Evolutionary conservation across 1,140 invertebrate genomes (phyloP), one percentile per base, ranked within the genome.

Genomic region (Drosophila sturtevanti): DNA sequence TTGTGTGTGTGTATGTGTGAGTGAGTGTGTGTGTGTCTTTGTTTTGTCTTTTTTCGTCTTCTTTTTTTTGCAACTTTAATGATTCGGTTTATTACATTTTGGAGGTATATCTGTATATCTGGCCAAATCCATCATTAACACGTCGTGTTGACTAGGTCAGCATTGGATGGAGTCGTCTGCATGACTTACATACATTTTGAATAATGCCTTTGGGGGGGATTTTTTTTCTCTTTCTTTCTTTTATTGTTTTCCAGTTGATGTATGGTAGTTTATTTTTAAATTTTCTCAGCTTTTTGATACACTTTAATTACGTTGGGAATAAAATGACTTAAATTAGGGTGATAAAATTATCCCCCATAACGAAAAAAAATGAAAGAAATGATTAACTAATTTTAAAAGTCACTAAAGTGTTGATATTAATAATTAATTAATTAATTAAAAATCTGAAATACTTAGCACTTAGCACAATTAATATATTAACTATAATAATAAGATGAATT

Each of bases 61-160:
- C n/a, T 37, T 60, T 63, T 85, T 70, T 79, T 79, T 89, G 79
- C 79, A 82, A 79, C 68, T 64, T 66, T 82, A 86, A 87, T 86
- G 84, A 81, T 61, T 66, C 76, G 75, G 66, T 86, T 87, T 82
- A 72, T 68, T 77, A 71, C 66, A 72, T 41, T 27, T 44, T 60
- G 44, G 61, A 60, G n/a, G n/a, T n/a, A n/a, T n/a, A n/a, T n/a
- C n/a, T n/a, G 60, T 63, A 48, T 89, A 87, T 87, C 82, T 86
- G 68, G 52, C 48, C 82, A 79, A 59, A 86, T 81, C 79, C 82
- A 86, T 86, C 84, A 86, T 86, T 79, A 86, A 89, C 82, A 87
- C 84, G 79, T 89, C 79, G 44, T 35, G 27, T 22, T 59, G 65
- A 86, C 79, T 86, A 79, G 82, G 82, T 86, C 82, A 86, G 18